These are phyloP conservation scores for Entelurus aequoreus DNA, from an alignment of 2,113 vertebrate genomes.

Conservation along the genomic window DNA sequence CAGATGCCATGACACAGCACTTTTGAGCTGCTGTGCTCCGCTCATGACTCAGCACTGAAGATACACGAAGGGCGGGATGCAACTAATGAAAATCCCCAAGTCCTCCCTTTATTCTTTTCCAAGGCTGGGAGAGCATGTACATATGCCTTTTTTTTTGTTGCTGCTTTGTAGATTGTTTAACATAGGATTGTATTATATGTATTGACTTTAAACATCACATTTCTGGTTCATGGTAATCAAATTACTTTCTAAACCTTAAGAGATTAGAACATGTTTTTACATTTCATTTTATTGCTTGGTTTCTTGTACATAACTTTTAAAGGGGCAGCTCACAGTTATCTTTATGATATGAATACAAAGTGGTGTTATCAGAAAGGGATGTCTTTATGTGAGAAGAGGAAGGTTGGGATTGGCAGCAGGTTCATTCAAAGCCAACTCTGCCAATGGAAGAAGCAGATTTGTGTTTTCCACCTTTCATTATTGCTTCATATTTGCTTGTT, in stretches of 20 bases:
- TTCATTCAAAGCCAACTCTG: constrained; percentile 44
- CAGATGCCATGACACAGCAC: constrained; percentile 68
- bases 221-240: constrained; percentile 72
- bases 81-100: constrained; percentile 45
- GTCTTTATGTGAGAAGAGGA: constrained; percentile 66
- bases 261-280: constrained; percentile 63
- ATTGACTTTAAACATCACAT: constrained; percentile 79
- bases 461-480: neutral
- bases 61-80: constrained; percentile 30
- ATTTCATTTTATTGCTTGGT: constrained; percentile 77
- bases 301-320: constrained; percentile 87
- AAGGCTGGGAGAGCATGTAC: constrained; percentile 77
- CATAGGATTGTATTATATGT: constrained; percentile 73
- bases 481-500: constrained; percentile 11
- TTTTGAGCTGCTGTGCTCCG: constrained; percentile 68
- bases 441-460: constrained; percentile 27
- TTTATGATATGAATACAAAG: constrained; percentile 87
- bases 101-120: constrained; percentile 35
- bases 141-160: constrained; percentile 86
- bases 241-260: constrained; percentile 70
- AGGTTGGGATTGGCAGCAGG: constrained; percentile 15
- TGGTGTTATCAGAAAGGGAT: constrained; percentile 84
- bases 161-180: constrained; percentile 71
- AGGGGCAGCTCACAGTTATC: constrained; percentile 78
- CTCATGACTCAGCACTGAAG: constrained; percentile 31